Conservation (phyloP, 2,797 vertebrate species). For the Thunnus albacares region DNA sequence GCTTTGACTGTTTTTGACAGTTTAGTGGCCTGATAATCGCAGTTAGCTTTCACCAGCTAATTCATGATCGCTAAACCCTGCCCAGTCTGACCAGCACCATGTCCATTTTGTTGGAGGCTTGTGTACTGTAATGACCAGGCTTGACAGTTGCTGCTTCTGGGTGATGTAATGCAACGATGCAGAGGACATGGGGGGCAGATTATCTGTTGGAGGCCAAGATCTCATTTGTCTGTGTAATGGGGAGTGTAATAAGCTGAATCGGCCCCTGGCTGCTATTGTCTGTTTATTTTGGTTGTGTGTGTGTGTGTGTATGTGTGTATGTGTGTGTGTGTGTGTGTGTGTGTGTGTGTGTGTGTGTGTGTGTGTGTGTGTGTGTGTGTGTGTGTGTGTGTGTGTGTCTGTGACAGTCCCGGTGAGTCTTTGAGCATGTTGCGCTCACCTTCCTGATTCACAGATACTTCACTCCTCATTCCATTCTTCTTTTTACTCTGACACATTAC, state of each 20-base stretch:
- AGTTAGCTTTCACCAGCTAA: slow-evolving; percentile 28
- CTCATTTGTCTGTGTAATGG: slow-evolving; percentile 83
- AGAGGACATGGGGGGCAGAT: slow-evolving; percentile 68
- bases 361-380: slow-evolving; percentile 24
- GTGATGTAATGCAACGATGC: slow-evolving; percentile 74
- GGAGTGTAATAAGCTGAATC: slow-evolving; percentile 80
- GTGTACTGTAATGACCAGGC: slow-evolving; percentile 47
- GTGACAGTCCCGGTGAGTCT: slow-evolving; percentile 13
- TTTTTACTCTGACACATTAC: slow-evolving; percentile 39
- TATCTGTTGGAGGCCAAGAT: slow-evolving; percentile 76
- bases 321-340: slow-evolving; percentile 4
- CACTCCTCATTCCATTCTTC: slow-evolving; percentile 12
- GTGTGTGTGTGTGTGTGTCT: slow-evolving; percentile 41
- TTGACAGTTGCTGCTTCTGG: slow-evolving; percentile 64
- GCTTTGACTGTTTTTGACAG: neutral
- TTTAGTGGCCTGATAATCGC: neutral
- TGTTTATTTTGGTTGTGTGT: slow-evolving; percentile 64
- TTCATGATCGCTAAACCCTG: neutral
- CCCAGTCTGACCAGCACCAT: slow-evolving; percentile 25
- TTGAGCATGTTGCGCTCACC: slow-evolving; percentile 44
- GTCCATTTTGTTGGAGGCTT: slow-evolving; percentile 36
- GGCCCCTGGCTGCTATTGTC: slow-evolving; percentile 72
- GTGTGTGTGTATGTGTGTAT: slow-evolving; percentile 26
- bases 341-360: slow-evolving; percentile 16
- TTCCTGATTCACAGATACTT: slow-evolving; percentile 29